Percentiles rank a stretch among this genome's conserved stretches.
phyloP scores from a whole-genome alignment of 2,113 vertebrate species.

The Scytalopus superciliaris region DNA sequence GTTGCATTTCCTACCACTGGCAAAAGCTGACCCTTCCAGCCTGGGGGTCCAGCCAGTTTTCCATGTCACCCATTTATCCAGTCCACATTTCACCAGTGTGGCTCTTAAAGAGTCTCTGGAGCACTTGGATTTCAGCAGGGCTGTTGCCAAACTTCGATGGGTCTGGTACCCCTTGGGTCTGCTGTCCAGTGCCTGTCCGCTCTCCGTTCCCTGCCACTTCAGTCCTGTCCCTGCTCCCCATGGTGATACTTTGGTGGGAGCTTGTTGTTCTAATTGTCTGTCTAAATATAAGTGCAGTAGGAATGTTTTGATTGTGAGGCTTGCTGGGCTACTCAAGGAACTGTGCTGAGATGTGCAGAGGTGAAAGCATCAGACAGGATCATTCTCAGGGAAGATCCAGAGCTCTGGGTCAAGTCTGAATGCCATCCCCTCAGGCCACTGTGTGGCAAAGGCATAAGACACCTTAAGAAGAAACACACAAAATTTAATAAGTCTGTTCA shows the following conservation, averaged over 20 bases:
- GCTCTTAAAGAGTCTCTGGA: not conserved
- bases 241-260: accelerated
- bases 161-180: not conserved
- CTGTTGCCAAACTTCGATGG: not conserved
- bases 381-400: not conserved
- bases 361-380: not conserved
- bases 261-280: not conserved
- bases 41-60: not conserved
- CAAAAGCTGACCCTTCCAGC: not conserved
- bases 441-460: not conserved
- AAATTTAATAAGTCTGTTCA: not conserved
- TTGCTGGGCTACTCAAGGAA: not conserved
- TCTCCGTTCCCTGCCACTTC: not conserved
- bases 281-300: not conserved
- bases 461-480: not conserved
- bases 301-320: not conserved
- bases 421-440: not conserved
- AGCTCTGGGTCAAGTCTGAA: not conserved
- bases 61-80: not conserved
- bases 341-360: not conserved
- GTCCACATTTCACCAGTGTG: accelerated
- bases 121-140: not conserved
- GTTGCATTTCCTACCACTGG: not conserved
- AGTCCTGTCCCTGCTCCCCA: not conserved
- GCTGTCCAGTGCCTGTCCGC: not conserved